A percentile compares a stretch with the other conserved stretches of the same genome.
Conservation (phyloP, 2,888 invertebrate species). For the Thereva nobilitata region DNA sequence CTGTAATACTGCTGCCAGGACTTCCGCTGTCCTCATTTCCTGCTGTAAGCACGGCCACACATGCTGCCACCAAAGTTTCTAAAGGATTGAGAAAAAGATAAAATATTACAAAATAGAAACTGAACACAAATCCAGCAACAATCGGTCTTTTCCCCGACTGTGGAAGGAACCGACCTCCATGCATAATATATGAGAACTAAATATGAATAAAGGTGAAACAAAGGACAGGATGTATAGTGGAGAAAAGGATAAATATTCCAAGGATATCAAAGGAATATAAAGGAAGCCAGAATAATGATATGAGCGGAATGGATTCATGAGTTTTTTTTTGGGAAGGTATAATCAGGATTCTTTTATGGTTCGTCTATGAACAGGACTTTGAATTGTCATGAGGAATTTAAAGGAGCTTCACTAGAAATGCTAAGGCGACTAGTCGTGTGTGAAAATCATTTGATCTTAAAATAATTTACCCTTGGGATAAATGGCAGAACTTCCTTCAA, state of each 20-base stretch:
- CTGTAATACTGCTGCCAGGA: slow-evolving; percentile 81
- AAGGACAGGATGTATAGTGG: too few relatives aligned
- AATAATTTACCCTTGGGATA: slow-evolving; percentile 76
- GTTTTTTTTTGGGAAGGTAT: too few relatives aligned
- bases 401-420: neutral
- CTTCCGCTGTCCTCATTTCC: slow-evolving; percentile 84
- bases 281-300: too few relatives aligned
- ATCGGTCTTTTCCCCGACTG: too few relatives aligned
- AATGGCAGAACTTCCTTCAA: slow-evolving; percentile 84
- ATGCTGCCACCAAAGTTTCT: slow-evolving; percentile 96
- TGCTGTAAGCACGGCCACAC: slow-evolving; percentile 87
- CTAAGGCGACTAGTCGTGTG: neutral
- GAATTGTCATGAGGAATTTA: slow-evolving; percentile 6
- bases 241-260: too few relatives aligned
- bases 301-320: too few relatives aligned
- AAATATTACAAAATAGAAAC: neutral
- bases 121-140: neutral
- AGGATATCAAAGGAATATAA: too few relatives aligned
- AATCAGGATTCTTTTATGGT: too few relatives aligned
- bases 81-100: slow-evolving; percentile 43
- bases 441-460: slow-evolving; percentile 49
- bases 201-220: too few relatives aligned
- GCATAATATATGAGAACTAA: too few relatives aligned
- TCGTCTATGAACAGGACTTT: neutral
- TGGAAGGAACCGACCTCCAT: too few relatives aligned